Evolutionary conservation across 2,888 invertebrate genomes (phyloP), one percentile per base, ranked within the genome.

Genomic region (Elmis aenea): DNA sequence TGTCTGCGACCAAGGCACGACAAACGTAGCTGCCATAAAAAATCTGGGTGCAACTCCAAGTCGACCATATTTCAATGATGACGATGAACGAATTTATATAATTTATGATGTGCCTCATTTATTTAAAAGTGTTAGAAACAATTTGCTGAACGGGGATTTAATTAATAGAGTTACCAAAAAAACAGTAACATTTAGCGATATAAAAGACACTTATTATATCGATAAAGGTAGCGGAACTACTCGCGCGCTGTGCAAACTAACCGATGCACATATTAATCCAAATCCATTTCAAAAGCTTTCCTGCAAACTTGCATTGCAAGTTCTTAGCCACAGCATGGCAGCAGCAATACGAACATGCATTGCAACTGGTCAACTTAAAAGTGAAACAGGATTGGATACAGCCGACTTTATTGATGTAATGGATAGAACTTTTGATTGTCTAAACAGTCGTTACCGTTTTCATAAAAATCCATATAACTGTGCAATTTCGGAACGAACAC

Each of bases 51-150:
- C n/a, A n/a, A n/a, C n/a, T n/a, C n/a, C n/a, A n/a, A n/a, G n/a
- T n/a, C n/a, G n/a, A n/a, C n/a, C n/a, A n/a, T n/a, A n/a, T n/a
- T n/a, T n/a, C n/a, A n/a, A n/a, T n/a, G n/a, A n/a, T n/a, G n/a
- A n/a, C 5, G 13, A 14, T 13, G 24, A 28, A 10, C 21, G 29
- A 9, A 29, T 35, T 8, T 35, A 24, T 29, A 22, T 14, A 8
- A 22, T 36, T 22, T 36, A 30, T 18, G 29, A 36, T 25, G 13
- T 30, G 9, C 36, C n/a, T n/a, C n/a, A n/a, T n/a, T n/a, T n/a
- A n/a, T n/a, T n/a, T n/a, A n/a, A n/a, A n/a, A n/a, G n/a, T n/a
- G n/a, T n/a, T n/a, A n/a, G n/a, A n/a, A n/a, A n/a, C n/a, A n/a
- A n/a, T n/a, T n/a, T n/a, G n/a, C n/a, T n/a, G n/a, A n/a, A n/a